Evolutionary conservation across 2,797 vertebrate genomes (phyloP).

Genomic region (Pterois miles): DNA sequence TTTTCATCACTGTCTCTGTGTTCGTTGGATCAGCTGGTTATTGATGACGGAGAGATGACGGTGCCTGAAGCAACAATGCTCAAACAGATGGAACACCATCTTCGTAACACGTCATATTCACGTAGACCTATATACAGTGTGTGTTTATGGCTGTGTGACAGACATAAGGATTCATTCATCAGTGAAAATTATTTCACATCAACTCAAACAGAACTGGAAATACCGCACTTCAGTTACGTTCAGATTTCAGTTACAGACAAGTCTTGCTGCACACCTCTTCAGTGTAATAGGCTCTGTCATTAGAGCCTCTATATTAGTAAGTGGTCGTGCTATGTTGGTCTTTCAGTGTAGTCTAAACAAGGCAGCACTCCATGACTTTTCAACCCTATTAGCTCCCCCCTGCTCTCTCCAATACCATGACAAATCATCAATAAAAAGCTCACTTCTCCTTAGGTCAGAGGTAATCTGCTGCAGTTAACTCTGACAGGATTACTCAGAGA

Average conservation of each 20-base stretch:
- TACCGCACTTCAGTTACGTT: neutral
- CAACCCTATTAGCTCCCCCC: constrained; percentile 44
- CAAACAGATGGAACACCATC: neutral
- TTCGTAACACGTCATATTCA: neutral
- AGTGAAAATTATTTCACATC: neutral
- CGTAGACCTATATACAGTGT: neutral
- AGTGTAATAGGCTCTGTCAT: neutral
- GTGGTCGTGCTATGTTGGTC: constrained; percentile 16
- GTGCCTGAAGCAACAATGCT: neutral
- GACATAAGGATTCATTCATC: constrained; percentile 8
- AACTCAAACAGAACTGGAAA: neutral
- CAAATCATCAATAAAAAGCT: neutral
- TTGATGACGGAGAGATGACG: neutral
- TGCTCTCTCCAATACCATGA: constrained; percentile 4
- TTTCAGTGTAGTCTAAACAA: constrained; percentile 5
- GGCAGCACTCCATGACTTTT: constrained; percentile 3
- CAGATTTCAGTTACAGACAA: neutral
- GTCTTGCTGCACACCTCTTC: neutral
- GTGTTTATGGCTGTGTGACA: neutral
- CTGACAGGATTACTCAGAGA: constrained; percentile 47
- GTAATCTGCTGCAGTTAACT: constrained; percentile 66
- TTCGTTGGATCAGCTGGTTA: too few species aligned
- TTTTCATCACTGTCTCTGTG: neutral
- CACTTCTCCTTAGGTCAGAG: neutral
- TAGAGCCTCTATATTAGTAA: constrained; percentile 21